Base-by-base conservation (phyloP, 2,797 vertebrate species). In the Discoglossus pictus region DNA sequence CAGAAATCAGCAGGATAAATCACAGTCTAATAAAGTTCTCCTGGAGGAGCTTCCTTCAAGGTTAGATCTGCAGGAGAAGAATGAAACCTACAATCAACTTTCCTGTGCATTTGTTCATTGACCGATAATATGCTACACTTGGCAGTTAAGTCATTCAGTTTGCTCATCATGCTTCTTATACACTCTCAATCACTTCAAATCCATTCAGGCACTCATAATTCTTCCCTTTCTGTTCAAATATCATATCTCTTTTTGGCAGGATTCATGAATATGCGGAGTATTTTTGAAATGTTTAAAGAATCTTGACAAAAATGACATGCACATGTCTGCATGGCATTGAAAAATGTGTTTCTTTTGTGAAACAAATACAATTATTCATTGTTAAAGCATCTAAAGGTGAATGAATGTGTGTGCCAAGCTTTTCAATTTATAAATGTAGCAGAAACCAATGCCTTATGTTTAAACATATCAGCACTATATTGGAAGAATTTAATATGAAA, bases 201-300 rank as follows among this genome's bases (percentile, higher is more conserved):
- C 59, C 46, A 61, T 61, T 20, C 43, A 61, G 34, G 48, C 50
- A 53, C 61, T 64, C 48, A 36, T 61, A 64, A 53, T 64, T 42
- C 61, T 43, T 64, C 39, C 48, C 39, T 20, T 64, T 53, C 46
- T 53, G 51, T 64, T 64, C 10, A 40, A 64, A 43, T 64, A 24
- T 18, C 36, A 52, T 64, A 34, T 64, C 50, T 51, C 15, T 27
- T 63, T 64, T 53, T 53, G 50, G 35, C 61, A 64, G 48, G 8
- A 23, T 43, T 64, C 35, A 64, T 64, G 48, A 64, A 64, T 64
- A 64, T 64, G 47, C 36, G 15, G 24, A 52, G 43, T 40, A 42
- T 17, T 21, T 42, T 31, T 53, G 23, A 64, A 53, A 53, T 15
- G 53, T 40, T 51, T 63, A 50, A 34, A 21, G 15, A 42, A 31